Percentiles rank a stretch among this genome's conserved stretches.
These are phyloP conservation scores for Athalia circularis DNA, from an alignment of 2,888 invertebrate genomes.

Conservation along the genomic window DNA sequence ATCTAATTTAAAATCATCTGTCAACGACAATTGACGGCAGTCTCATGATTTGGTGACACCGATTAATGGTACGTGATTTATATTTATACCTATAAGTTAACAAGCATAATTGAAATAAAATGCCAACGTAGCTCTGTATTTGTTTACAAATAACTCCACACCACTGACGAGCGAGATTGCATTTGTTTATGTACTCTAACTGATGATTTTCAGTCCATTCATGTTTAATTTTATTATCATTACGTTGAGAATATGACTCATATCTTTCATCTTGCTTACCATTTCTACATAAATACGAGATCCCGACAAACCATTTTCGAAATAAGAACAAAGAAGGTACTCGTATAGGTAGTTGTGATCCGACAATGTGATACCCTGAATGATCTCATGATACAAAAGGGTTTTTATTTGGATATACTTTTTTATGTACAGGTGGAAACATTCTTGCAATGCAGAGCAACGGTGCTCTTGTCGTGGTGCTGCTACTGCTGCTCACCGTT, in stretches of 20 bases:
- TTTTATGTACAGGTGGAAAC: constrained; percentile 8
- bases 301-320: no score
- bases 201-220: not conserved
- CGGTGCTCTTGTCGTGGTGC: constrained; percentile 34
- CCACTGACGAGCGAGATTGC: no score
- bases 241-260: no score
- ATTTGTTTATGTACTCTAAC: no score
- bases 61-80: constrained; percentile 23
- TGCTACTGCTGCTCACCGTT: constrained; percentile 20
- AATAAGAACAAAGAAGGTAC: no score
- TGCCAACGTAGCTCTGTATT: no score
- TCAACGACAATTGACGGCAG: not conserved
- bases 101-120: no score
- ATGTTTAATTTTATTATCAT: not conserved
- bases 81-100: not conserved
- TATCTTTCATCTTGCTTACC: no score
- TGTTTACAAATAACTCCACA: no score
- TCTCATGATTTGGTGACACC: constrained; percentile 5
- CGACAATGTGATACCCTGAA: not conserved
- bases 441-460: constrained; percentile 22
- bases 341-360: not conserved
- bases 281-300: no score
- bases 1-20: no score
- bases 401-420: not conserved
- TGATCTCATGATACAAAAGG: not conserved